phyloP scores from a whole-genome alignment of 2,888 invertebrate species.

The Muscina levida region DNA sequence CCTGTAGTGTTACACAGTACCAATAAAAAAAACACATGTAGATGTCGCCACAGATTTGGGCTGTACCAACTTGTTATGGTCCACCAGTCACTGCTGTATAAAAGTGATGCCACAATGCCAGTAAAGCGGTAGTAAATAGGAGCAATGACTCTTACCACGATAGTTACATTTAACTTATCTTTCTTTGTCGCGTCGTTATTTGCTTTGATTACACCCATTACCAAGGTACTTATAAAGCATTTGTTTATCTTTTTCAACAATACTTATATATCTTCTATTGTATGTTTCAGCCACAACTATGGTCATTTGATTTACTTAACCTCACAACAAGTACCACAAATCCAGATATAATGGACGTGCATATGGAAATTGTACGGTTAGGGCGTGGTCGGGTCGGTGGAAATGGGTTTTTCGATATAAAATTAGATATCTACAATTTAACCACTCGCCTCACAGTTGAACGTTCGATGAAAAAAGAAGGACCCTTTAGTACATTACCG shows the following conservation, averaged over 20 bases:
- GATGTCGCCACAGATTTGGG: too few relatives aligned
- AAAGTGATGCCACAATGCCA: too few relatives aligned
- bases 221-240: too few relatives aligned
- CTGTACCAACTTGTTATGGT: too few relatives aligned
- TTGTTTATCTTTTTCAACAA: too few relatives aligned
- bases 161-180: too few relatives aligned
- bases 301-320: slow-evolving; percentile 6
- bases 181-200: neutral
- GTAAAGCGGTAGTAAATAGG: too few relatives aligned
- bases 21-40: too few relatives aligned
- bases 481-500: neutral
- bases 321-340: neutral
- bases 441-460: neutral
- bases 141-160: too few relatives aligned
- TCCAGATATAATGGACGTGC: neutral
- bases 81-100: too few relatives aligned
- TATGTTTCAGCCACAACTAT: neutral
- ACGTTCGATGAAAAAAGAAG: neutral
- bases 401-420: slow-evolving; percentile 4
- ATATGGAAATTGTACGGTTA: slow-evolving; percentile 5
- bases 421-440: slow-evolving; percentile 12
- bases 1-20: too few relatives aligned
- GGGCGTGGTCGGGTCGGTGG: slow-evolving; percentile 27
- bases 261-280: too few relatives aligned
- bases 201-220: neutral